phyloP scores from a whole-genome alignment of 1,140 invertebrate species.

The Macrocentrus cingulum region DNA sequence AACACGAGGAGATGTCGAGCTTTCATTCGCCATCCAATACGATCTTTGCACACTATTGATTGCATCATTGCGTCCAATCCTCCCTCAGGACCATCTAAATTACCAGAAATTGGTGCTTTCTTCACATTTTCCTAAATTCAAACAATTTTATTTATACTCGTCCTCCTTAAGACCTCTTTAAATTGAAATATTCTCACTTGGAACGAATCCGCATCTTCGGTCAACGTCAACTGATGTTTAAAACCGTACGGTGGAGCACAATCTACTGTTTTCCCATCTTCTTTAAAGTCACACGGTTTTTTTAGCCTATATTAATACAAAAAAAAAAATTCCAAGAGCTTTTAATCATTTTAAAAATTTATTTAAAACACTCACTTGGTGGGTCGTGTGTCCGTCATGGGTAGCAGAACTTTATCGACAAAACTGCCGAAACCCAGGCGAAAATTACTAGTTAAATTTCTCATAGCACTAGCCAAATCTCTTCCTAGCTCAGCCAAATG shows the following conservation, averaged over 20 bases:
- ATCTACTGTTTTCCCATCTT: conserved; percentile 1
- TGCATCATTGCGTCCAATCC: conserved; percentile 82
- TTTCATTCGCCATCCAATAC: conserved; percentile 66
- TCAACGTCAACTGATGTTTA: conserved; percentile 69
- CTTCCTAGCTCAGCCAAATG: conserved; percentile 68
- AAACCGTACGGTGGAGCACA: conserved; percentile 72
- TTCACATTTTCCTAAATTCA: conserved; percentile 51
- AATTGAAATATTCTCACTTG: conserved; percentile 46
- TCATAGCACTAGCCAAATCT: conserved; percentile 68
- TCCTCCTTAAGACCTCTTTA: too few species aligned
- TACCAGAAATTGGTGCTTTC: conserved; percentile 64
- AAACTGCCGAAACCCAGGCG: conserved; percentile 85
- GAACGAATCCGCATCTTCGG: conserved; percentile 62
- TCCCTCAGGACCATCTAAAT: conserved; percentile 75
- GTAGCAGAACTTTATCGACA: conserved; percentile 84
- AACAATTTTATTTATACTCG: too few species aligned
- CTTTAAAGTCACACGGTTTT: conserved; percentile 61
- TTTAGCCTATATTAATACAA: conserved; percentile 45
- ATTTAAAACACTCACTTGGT: conserved; percentile 52
- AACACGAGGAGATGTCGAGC: conserved; percentile 67
- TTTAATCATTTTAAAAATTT: background rate
- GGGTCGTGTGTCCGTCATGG: conserved; percentile 69
- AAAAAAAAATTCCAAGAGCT: conserved; percentile 2
- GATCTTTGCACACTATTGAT: conserved; percentile 64
- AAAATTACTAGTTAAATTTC: conserved; percentile 80